Percentiles rank a stretch among this genome's conserved stretches.
Evolutionary conservation across 2,797 vertebrate genomes (phyloP).

Genomic region (Chanos chanos): DNA sequence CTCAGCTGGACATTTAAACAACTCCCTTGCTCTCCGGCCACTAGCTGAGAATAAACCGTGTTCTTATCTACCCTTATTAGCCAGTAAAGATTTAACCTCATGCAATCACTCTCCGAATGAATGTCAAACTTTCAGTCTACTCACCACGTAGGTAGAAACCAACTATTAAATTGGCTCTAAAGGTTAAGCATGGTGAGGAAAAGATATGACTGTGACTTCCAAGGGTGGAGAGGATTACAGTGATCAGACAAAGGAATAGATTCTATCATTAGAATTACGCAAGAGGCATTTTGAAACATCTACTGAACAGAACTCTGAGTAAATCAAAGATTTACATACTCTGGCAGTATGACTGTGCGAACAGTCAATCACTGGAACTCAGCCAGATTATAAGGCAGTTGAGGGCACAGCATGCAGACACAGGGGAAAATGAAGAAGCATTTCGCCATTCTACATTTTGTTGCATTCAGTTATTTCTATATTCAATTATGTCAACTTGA

Average conservation of each 20-base stretch:
- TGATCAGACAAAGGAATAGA: too few species aligned
- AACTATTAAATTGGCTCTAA: not conserved
- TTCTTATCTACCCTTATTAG: not conserved
- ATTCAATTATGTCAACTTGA: not conserved
- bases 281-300: too few species aligned
- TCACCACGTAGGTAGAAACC: not conserved
- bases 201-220: too few species aligned
- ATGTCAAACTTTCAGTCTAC: not conserved
- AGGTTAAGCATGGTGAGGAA: not conserved
- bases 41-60: too few species aligned
- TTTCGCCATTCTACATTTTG: not conserved
- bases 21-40: too few species aligned
- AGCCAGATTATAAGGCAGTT: too few species aligned
- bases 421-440: not conserved
- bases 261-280: too few species aligned
- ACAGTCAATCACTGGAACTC: not conserved
- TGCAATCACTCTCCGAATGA: not conserved
- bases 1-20: too few species aligned
- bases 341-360: too few species aligned
- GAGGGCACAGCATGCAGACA: not conserved
- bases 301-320: too few species aligned
- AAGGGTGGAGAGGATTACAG: too few species aligned
- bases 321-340: not conserved
- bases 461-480: not conserved
- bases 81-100: not conserved